Evolutionary conservation across 2,888 invertebrate genomes (phyloP), one percentile per base, ranked within the genome.

Genomic region (Eudemis profundana): DNA sequence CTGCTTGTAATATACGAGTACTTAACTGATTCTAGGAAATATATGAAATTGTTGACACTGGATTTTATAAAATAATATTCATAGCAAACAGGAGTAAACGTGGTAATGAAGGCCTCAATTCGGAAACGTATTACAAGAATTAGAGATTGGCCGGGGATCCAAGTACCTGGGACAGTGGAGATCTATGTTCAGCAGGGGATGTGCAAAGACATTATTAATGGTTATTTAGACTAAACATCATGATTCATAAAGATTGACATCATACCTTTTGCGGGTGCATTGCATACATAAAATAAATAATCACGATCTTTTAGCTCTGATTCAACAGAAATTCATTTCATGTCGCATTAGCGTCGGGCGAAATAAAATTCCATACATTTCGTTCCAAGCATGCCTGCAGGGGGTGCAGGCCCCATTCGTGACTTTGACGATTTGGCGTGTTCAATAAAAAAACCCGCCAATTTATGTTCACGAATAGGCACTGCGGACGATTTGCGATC

Each of bases 401-500:
- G 51, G 51, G 44, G 56, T 62, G 62, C 62, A 60, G 60, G 54
- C 49, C 57, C 67, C 40, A 53, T 70, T 62, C 70, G 70, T 70
- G 70, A 68, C 68, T 61, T 61, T 46, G 54, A 65, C 68, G 68
- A 70, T 68, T 66, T 70, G 60, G 65, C 66, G 68, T 69, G 70
- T 49, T 46, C 67, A 66, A 68, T 70, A 68, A 70, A 66, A 67
- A 70, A 66, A 68, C 40, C 61, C 56, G 57, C 51, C 60, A 68
- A 68, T 68, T 68, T 68, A 70, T 67, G 67, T 65, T 68, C 66
- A 59, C 69, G 61, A 70, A 68, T 66, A 66, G 68, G 66, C 67
- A 67, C 51, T 65, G 67, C 67, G 68, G 67, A 70, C 61, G 63
- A 68, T 69, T 69, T 63, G 68, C 66, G 59, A 53, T 61, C 64